Evolutionary conservation across 2,888 invertebrate species (phyloP), one percentile per base, ranked within the genome.

Genomic region (Seira ritae): DNA sequence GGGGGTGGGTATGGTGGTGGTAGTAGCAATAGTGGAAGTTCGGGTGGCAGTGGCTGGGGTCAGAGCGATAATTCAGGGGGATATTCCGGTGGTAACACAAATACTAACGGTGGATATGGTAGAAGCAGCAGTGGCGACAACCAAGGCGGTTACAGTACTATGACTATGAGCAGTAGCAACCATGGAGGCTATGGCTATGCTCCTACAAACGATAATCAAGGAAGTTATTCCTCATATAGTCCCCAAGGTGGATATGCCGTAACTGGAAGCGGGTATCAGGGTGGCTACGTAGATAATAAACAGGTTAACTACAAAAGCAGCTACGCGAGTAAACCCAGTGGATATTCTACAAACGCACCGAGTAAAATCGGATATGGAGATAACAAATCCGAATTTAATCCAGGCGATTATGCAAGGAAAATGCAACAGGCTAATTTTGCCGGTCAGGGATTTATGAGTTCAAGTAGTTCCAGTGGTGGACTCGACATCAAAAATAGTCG

Each of bases 51-150:
- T 70, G 65, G 68, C 0, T 67, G 67, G 76, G 68, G 65, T 4
- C 65, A 68, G 37, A 62, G 69, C 0, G 72, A 46, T 17, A 80
- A 80, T 60, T 68, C 74, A 15, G 73, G 74, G 0, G 62, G 74
- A 0, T 24, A 19, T 23, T 3, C 17, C 6, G 50, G 24, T 46
- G 66, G 71, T 19, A 50, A 42, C 10, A 3, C 42, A 24, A 31
- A 20, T 69, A 37, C 10, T 17, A 24, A 19, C 23, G 70, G 78
- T 17, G 62, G 70, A 17, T 55, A 66, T 50, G 55, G 68, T 8
- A 46, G 74, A 17, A 23, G 66, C 0, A 66, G 42, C 19, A 42
- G 37, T 1, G 68, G n/a, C 23, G 73, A 24, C 1, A 65, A 20
- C 62, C 10, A 31, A 1, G 74, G 65, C 3, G 23, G 69, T 1